These are phyloP conservation scores for Oophaga sylvatica DNA, from an alignment of 2,797 vertebrate species.

Conservation along the genomic window DNA sequence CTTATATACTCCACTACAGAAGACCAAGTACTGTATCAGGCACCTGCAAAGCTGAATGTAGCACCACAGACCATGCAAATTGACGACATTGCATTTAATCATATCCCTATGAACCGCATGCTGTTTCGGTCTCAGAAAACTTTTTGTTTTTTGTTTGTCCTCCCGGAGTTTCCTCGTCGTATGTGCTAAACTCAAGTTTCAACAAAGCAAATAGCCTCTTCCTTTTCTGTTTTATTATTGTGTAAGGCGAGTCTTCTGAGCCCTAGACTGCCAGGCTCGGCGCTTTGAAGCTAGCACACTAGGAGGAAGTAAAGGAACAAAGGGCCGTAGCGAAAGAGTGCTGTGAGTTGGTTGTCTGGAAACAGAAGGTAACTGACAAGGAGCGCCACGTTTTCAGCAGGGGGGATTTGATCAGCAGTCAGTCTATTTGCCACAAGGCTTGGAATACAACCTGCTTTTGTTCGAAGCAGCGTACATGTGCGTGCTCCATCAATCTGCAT, in stretches of 20 bases:
- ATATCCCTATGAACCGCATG: background rate
- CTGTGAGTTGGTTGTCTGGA: slow-evolving; percentile 50
- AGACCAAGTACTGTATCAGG: background rate
- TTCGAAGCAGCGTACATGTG: slow-evolving; percentile 3
- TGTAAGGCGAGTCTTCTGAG: slow-evolving; percentile 36
- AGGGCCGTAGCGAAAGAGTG: slow-evolving; percentile 31
- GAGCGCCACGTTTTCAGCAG: slow-evolving; percentile 44
- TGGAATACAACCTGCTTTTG: slow-evolving; percentile 31
- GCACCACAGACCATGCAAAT: background rate
- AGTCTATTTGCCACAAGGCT: slow-evolving; percentile 46
- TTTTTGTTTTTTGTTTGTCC: slow-evolving; percentile 44
- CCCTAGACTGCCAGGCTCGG: slow-evolving; percentile 14
- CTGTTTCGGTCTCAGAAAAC: background rate
- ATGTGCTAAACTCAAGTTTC: slow-evolving; percentile 24
- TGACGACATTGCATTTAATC: slow-evolving; percentile 5
- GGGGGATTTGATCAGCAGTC: slow-evolving; percentile 49
- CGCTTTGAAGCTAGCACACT: slow-evolving; percentile 47
- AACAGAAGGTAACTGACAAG: slow-evolving; percentile 51
- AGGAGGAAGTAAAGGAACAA: slow-evolving; percentile 50
- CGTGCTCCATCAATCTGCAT: background rate
- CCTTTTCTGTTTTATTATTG: slow-evolving; percentile 25
- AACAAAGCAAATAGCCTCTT: slow-evolving; percentile 53
- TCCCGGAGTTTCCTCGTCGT: slow-evolving; percentile 24
- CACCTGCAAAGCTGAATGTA: background rate
- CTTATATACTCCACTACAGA: background rate